Conservation (phyloP, 2,113 vertebrate genomes). For the Pionites leucogaster region DNA sequence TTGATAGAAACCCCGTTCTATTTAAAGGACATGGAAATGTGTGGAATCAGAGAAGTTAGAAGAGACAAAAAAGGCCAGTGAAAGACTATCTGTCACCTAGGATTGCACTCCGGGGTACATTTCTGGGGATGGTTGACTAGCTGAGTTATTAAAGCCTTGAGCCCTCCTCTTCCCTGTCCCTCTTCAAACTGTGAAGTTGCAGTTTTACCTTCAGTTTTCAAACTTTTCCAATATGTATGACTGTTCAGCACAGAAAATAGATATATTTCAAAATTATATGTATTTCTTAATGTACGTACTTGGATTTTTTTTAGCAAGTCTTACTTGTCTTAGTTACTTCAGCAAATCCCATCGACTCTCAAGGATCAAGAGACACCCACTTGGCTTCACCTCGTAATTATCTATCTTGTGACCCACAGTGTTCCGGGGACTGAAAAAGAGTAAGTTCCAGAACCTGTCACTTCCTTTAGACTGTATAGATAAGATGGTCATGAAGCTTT, state of each 20-base stretch:
- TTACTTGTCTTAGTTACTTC: background rate
- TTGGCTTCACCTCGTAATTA: background rate
- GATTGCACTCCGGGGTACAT: background rate
- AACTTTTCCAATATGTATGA: background rate
- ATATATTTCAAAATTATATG: background rate
- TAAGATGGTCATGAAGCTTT: background rate
- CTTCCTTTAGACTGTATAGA: background rate
- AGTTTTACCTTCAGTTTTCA: background rate
- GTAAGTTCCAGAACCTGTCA: background rate
- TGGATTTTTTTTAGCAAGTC: background rate
- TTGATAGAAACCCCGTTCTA: background rate
- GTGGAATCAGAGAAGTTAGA: background rate
- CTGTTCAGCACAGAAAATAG: background rate
- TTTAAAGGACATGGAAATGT: constrained; percentile 1
- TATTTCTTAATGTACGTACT: background rate
- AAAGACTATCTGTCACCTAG: background rate
- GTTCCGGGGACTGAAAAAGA: background rate
- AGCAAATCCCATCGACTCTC: background rate
- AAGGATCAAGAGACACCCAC: background rate
- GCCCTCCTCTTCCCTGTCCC: background rate
- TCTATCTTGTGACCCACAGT: background rate
- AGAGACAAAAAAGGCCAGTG: background rate
- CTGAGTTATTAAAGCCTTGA: background rate
- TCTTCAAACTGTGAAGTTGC: background rate
- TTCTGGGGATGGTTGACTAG: background rate